These are phyloP conservation scores for Carollia perspicillata DNA, from an alignment of 2,113 vertebrate genomes.

Conservation along the genomic window DNA sequence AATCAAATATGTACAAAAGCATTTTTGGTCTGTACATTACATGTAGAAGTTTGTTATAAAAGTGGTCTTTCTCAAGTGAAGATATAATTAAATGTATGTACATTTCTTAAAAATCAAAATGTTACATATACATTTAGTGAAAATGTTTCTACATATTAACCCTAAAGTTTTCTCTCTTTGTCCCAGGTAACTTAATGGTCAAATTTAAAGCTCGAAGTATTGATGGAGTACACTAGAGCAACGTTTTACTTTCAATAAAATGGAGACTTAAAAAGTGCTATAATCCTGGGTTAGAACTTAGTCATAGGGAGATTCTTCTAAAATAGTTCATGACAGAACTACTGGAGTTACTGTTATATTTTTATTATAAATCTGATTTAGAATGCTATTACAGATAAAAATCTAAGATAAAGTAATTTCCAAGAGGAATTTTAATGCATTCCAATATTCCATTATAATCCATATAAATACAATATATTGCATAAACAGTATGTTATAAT, in stretches of 20 bases:
- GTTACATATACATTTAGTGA: not conserved
- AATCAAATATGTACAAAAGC: not conserved
- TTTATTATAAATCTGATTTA: not conserved
- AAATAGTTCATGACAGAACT: not conserved
- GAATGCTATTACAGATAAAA: not conserved
- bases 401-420: not conserved
- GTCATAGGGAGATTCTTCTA: not conserved
- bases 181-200: not conserved
- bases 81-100: not conserved
- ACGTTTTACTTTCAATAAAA: not conserved
- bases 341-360: not conserved
- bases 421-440: not conserved
- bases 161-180: not conserved
- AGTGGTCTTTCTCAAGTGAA: not conserved
- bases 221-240: not conserved
- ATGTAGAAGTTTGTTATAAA: not conserved
- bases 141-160: not conserved
- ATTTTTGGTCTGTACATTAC: not conserved
- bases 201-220: conserved; percentile 8
- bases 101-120: not conserved
- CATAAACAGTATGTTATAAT: not conserved
- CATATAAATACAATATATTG: not conserved
- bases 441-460: not conserved
- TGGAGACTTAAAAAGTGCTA: not conserved
- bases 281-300: not conserved